Conservation (phyloP, 2,888 invertebrate species). For the Tillus elongatus region DNA sequence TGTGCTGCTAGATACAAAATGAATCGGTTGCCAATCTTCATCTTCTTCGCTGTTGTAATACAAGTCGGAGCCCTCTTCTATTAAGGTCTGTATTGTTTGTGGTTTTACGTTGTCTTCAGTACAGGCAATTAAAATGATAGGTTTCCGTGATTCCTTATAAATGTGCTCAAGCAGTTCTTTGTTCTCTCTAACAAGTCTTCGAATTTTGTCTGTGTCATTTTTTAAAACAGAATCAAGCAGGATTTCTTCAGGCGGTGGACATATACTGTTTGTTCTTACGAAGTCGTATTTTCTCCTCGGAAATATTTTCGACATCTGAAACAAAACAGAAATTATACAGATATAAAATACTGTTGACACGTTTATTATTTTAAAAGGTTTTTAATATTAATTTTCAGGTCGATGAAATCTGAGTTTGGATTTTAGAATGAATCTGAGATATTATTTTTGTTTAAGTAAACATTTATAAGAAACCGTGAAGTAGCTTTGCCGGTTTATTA, state of each 20-base stretch:
- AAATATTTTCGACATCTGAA: background rate
- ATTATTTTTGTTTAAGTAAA: no score
- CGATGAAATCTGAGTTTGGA: no score
- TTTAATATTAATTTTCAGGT: no score
- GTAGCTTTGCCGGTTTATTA: no score
- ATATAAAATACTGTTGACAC: no score
- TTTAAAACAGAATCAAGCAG: conserved; percentile 46
- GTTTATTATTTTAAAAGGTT: no score
- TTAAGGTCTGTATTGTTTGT: conserved; percentile 49
- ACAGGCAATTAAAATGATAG: conserved; percentile 44
- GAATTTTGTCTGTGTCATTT: conserved; percentile 47
- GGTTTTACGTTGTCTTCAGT: conserved; percentile 48
- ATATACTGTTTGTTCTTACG: conserved; percentile 30
- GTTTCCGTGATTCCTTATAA: conserved; percentile 50
- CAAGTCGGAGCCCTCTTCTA: conserved; percentile 53
- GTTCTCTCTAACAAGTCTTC: conserved; percentile 44
- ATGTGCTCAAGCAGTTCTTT: conserved; percentile 47
- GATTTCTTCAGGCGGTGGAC: conserved; percentile 31
- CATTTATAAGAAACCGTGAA: no score
- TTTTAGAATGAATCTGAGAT: no score
- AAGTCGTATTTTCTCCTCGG: conserved; percentile 15
- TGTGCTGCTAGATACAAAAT: conserved; percentile 53
- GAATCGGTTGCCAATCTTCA: conserved; percentile 54
- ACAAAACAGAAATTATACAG: no score
- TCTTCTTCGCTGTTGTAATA: conserved; percentile 46